phyloP scores from a whole-genome alignment of 2,888 invertebrate genomes.

The Meteorus colon region DNA sequence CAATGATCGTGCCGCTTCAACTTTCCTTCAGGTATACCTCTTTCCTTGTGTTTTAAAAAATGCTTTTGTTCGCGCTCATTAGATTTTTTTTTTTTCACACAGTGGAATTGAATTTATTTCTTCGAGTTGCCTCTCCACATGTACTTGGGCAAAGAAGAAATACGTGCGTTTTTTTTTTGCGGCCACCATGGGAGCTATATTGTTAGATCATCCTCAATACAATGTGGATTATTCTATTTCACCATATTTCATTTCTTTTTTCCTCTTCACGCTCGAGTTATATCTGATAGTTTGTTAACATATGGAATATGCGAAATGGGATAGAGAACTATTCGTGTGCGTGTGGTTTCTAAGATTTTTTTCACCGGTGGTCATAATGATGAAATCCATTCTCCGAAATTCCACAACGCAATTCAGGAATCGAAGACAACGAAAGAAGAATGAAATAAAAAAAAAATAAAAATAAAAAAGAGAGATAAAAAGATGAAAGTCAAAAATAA shows the following conservation, averaged over 20 bases:
- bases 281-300: not conserved
- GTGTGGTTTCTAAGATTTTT: not conserved
- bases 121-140: not conserved
- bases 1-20: constrained; percentile 23
- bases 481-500: not conserved
- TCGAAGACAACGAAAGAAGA: not conserved
- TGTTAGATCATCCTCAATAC: too few relatives aligned
- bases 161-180: too few relatives aligned
- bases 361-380: constrained; percentile 11
- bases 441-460: not conserved
- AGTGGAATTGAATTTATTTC: constrained; percentile 21
- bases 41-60: not conserved
- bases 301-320: not conserved
- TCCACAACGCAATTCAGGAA: not conserved
- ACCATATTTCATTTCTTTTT: not conserved
- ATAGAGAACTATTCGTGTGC: not conserved
- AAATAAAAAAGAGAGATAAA: not conserved
- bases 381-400: constrained; percentile 6
- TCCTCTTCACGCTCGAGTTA: not conserved
- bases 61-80: constrained; percentile 25
- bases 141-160: not conserved
- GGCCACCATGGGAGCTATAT: too few relatives aligned
- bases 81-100: not conserved
- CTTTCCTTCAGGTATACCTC: not conserved
- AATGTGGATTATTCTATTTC: not conserved